phyloP scores from a whole-genome alignment of 2,797 vertebrate genomes.

The Telmatherina bonti region DNA sequence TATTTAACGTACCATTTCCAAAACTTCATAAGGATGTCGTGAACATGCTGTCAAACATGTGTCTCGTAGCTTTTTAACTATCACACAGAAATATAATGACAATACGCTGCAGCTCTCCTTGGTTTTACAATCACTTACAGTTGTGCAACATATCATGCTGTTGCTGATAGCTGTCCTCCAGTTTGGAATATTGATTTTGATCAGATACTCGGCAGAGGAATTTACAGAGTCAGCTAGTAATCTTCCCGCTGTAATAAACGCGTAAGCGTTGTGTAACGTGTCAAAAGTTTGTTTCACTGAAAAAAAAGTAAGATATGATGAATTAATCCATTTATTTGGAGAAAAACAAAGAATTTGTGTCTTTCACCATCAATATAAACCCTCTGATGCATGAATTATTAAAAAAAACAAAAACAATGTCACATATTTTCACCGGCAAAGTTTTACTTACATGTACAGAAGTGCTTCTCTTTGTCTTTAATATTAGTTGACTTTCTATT shows the following conservation, averaged over 20 bases:
- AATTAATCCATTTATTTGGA: too few relatives aligned
- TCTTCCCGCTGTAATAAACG: neutral
- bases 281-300: neutral
- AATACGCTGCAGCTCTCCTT: neutral
- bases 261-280: neutral
- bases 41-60: neutral
- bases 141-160: neutral
- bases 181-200: fast-evolving
- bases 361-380: too few relatives aligned
- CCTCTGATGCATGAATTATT: too few relatives aligned
- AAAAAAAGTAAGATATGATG: too few relatives aligned
- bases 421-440: too few relatives aligned
- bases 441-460: too few relatives aligned
- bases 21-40: neutral
- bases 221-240: neutral
- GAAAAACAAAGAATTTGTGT: too few relatives aligned
- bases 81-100: too few relatives aligned
- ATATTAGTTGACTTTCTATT: too few relatives aligned
- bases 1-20: neutral
- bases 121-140: neutral
- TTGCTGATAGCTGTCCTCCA: neutral
- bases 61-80: neutral
- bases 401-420: too few relatives aligned
- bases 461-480: too few relatives aligned
- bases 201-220: neutral